Evolutionary conservation across 2,888 invertebrate species (phyloP).

Genomic region (Pandemis cinnamomeana): DNA sequence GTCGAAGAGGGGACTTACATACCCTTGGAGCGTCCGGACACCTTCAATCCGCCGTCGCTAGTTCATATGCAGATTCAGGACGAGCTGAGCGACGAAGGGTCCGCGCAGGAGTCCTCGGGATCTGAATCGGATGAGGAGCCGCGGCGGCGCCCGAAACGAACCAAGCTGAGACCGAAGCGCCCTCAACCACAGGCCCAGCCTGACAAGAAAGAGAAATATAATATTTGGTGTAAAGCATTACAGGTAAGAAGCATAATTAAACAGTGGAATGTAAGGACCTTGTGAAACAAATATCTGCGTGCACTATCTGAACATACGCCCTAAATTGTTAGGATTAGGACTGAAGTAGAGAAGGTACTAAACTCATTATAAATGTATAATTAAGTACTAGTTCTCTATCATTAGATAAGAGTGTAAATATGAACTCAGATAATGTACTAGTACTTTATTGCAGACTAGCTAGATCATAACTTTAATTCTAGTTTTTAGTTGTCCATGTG

Average conservation of each 20-base stretch:
- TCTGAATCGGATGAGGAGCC: constrained; percentile 86
- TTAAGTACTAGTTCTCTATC: too few species aligned
- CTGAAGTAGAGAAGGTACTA: too few species aligned
- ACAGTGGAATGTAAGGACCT: background rate
- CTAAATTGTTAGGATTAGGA: too few species aligned
- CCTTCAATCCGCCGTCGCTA: constrained; percentile 79
- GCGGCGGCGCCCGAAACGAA: constrained; percentile 80
- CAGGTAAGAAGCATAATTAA: constrained; percentile 58
- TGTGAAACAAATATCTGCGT: background rate
- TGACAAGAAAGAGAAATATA: constrained; percentile 88
- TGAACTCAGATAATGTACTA: background rate
- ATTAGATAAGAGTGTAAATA: too few species aligned
- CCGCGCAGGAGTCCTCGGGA: constrained; percentile 77
- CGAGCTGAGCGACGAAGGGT: constrained; percentile 85
- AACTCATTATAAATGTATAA: too few species aligned
- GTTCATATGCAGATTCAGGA: constrained; percentile 84
- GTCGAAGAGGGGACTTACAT: constrained; percentile 83
- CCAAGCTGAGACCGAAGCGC: constrained; percentile 71
- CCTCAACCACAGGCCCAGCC: constrained; percentile 62
- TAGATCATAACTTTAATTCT: too few species aligned
- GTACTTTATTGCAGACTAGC: background rate
- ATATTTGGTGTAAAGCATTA: constrained; percentile 89
- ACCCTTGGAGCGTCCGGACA: constrained; percentile 83
- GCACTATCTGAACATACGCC: background rate
- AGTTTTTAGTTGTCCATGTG: background rate